These are phyloP conservation scores for Hippolais icterina DNA, from an alignment of 2,113 vertebrate genomes.

Conservation along the genomic window DNA sequence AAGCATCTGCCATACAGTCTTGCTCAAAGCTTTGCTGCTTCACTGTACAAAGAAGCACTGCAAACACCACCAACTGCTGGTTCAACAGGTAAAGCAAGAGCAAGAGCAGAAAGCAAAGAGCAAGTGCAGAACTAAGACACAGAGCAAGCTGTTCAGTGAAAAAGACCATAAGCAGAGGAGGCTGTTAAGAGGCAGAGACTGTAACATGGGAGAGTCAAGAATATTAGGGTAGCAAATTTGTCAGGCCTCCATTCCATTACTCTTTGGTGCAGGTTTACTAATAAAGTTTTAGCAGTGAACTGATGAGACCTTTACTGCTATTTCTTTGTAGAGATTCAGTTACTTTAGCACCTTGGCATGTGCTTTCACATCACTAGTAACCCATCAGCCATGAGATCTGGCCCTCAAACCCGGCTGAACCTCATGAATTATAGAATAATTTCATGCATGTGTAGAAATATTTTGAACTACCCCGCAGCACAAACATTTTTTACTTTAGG, in stretches of 20 bases:
- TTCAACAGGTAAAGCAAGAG: background rate
- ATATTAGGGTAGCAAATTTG: background rate
- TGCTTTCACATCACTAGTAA: background rate
- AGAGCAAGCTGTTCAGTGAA: background rate
- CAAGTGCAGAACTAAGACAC: background rate
- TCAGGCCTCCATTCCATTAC: background rate
- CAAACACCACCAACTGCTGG: background rate
- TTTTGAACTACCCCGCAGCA: background rate
- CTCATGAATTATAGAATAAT: background rate
- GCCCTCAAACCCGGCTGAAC: background rate
- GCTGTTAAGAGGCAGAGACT: background rate
- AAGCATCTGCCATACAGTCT: background rate
- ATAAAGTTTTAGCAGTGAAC: background rate
- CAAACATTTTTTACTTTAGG: background rate
- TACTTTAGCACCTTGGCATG: background rate
- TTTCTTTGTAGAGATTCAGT: background rate
- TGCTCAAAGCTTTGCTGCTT: background rate
- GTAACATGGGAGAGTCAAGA: background rate
- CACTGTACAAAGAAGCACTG: background rate
- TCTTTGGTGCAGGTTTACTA: background rate
- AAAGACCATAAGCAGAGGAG: background rate
- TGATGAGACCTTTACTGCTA: background rate
- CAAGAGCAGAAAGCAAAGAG: too few relatives aligned
- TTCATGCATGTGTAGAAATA: background rate
- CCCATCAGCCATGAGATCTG: background rate